phyloP scores from a whole-genome alignment of 1,140 invertebrate genomes.

The Apis cerana region DNA sequence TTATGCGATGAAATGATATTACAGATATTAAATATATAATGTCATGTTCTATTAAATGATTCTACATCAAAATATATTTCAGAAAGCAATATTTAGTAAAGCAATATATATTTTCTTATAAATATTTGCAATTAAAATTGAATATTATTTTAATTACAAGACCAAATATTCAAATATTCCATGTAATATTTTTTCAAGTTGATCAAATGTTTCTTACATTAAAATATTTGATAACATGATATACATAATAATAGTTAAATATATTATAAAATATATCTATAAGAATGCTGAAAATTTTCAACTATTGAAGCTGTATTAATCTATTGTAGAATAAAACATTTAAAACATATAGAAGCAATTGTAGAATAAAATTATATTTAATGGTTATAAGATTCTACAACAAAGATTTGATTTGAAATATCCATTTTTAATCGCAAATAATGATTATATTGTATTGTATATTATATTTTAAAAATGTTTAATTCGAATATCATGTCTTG shows the following conservation, averaged over 20 bases:
- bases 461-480: neutral
- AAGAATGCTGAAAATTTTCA: neutral
- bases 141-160: neutral
- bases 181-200: neutral
- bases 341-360: too few relatives aligned
- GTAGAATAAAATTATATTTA: neutral
- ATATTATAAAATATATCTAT: neutral
- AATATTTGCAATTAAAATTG: neutral
- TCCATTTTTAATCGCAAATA: slow-evolving; percentile 16
- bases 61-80: neutral
- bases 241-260: neutral
- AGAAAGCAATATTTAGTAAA: neutral
- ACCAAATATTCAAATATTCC: neutral
- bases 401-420: neutral
- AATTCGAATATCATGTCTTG: neutral
- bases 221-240: neutral
- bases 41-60: slow-evolving; percentile 4
- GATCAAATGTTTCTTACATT: neutral
- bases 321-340: neutral
- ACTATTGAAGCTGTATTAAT: neutral
- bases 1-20: slow-evolving; percentile 1
- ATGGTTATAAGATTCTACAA: neutral
- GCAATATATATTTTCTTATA: neutral
- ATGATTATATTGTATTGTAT: neutral
- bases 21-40: slow-evolving; percentile 14